Base-by-base conservation (phyloP, 2,888 invertebrate genomes). In the Eudiplozoon nipponicum region DNA sequence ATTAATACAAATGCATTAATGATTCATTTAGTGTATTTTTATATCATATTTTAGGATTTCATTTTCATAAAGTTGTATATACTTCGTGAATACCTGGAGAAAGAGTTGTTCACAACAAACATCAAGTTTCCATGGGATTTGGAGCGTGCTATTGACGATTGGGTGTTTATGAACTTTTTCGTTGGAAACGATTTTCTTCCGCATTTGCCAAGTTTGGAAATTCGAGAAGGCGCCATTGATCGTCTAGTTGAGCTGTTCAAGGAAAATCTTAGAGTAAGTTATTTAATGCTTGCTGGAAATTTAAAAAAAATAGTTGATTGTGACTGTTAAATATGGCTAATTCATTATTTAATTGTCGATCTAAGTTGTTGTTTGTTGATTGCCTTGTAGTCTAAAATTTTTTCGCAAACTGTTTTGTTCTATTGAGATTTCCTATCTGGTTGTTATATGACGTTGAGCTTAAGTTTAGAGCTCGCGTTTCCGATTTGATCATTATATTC, bases 121-220 rank as follows among this genome's bases (percentile, higher is more conserved):
- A 65, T 90, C 28, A 81, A 86, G 2, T 90, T 94, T 58, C 63
- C 68, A 36, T 90, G 78, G 57, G 77, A 81, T 54, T 76, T 94
- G 56, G 94, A 94, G 52, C 58, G 90, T 40, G 80, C 72, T 0
- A 57, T 98, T 13, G 94, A 94, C 54, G 94, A 98, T 61, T 98
- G 90, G 90, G 90, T 68, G 13, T 67, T 68, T 50, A 84, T 94
- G 80, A 94, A 94, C 55, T 94, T 98, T 64, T 94, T 94, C 60
- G 86, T 90, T 38, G 94, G 94, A 35, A 94, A 94, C 54, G 94
- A 94, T 61, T 94, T 94, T 56, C 59, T 94, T 50, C 94, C 94
- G 0, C 94, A 98, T 64, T 65, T 94, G 47, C 94, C 94, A 3
- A 84, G 84, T 37, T 61, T 94, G 49, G 90, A 94, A 66, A 94